phyloP scores from a whole-genome alignment of 2,797 vertebrate genomes.

The Rhincodon typus region DNA sequence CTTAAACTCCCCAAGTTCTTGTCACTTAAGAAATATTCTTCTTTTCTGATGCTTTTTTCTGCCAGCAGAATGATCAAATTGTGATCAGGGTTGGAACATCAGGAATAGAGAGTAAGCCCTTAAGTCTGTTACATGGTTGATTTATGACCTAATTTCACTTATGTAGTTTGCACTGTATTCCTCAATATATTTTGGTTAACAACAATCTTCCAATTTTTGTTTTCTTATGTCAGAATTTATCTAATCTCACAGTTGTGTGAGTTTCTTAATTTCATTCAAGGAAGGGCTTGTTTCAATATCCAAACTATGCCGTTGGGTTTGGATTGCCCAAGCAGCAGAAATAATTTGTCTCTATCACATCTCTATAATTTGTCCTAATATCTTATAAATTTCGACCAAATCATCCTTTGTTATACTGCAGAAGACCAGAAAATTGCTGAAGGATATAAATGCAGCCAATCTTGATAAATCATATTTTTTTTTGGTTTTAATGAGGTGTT shows the following conservation, averaged over 20 bases:
- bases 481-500: too few relatives aligned
- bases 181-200: neutral
- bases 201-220: neutral
- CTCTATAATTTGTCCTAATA: neutral
- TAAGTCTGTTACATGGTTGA: neutral
- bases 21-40: too few relatives aligned
- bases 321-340: neutral
- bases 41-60: too few relatives aligned
- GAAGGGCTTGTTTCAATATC: neutral
- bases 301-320: neutral
- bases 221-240: neutral
- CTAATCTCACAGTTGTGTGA: neutral
- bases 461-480: neutral
- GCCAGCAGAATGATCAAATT: neutral
- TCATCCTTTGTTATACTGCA: neutral
- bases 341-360: neutral
- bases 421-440: neutral
- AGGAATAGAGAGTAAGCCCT: neutral
- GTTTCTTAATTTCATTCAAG: neutral
- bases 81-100: neutral
- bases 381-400: neutral
- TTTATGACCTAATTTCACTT: neutral
- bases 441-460: neutral
- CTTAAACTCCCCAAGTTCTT: too few relatives aligned
- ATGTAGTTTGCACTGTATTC: neutral